Conservation (phyloP, 2,113 vertebrate species). For the Hippotragus niger region DNA sequence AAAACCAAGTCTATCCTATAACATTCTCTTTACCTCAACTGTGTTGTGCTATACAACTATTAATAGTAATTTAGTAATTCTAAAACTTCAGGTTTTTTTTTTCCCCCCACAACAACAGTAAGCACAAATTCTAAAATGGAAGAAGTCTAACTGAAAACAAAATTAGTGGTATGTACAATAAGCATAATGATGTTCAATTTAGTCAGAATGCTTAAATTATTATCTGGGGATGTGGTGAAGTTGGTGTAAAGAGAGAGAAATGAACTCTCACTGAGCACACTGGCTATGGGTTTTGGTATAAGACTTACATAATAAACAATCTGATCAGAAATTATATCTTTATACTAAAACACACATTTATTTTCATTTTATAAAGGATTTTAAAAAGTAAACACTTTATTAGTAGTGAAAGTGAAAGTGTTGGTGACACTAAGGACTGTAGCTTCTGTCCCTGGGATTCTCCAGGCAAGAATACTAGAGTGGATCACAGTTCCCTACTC, state of each 20-base stretch:
- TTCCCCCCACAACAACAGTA: not conserved
- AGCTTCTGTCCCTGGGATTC: not conserved
- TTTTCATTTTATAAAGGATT: not conserved
- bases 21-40: not conserved
- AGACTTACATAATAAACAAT: not conserved
- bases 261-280: not conserved
- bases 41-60: not conserved
- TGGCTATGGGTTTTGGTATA: not conserved
- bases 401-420: not conserved
- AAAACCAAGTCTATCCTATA: not conserved
- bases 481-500: not conserved
- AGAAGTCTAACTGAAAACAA: not conserved
- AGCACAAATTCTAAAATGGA: not conserved
- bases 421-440: not conserved
- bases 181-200: not conserved
- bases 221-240: not conserved
- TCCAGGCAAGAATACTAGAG: not conserved
- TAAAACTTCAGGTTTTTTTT: not conserved
- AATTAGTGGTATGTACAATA: not conserved
- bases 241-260: not conserved
- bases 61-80: not conserved
- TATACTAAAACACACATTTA: not conserved
- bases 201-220: conserved; percentile 26
- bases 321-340: not conserved
- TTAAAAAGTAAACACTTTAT: not conserved